phyloP scores from a whole-genome alignment of 2,797 vertebrate genomes.

The Rhadinocentrus ornatus region DNA sequence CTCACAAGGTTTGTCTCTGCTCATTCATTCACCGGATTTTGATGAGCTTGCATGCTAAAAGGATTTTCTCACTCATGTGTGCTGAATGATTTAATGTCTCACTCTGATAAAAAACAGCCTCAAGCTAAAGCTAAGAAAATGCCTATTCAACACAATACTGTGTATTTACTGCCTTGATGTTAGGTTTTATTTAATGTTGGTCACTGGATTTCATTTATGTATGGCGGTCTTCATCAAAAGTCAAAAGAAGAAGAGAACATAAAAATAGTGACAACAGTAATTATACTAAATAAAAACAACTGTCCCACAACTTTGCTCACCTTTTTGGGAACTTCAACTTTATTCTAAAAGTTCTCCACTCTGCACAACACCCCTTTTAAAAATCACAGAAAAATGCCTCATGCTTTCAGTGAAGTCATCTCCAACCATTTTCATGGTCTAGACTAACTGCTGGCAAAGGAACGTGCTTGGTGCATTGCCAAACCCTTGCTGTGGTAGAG shows the following conservation, averaged over 20 bases:
- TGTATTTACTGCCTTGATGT: neutral
- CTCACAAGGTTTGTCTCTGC: slow-evolving; percentile 7
- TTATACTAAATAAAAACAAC: neutral
- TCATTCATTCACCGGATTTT: slow-evolving; percentile 31
- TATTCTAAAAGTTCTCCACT: slow-evolving; percentile 25
- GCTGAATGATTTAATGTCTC: slow-evolving; percentile 37
- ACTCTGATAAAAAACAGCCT: slow-evolving; percentile 8
- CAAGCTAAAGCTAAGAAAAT: slow-evolving; percentile 15
- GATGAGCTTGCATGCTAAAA: slow-evolving; percentile 34
- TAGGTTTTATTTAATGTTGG: slow-evolving; percentile 14
- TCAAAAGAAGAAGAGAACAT: neutral
- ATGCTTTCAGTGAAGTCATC: slow-evolving; percentile 74
- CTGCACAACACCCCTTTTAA: slow-evolving; percentile 29
- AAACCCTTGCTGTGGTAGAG: slow-evolving; percentile 61
- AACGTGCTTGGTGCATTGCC: slow-evolving; percentile 50
- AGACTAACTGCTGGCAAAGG: slow-evolving; percentile 70
- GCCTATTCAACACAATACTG: neutral
- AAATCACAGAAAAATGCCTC: slow-evolving; percentile 38
- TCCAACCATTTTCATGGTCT: slow-evolving; percentile 57
- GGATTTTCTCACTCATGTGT: slow-evolving; percentile 33
- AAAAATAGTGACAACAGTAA: neutral
- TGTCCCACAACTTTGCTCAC: slow-evolving; percentile 1
- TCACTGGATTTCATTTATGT: neutral
- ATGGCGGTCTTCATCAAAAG: neutral
- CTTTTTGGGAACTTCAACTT: slow-evolving; percentile 37